Conservation (phyloP, 2,113 vertebrate species). For the Salminus brasiliensis region DNA sequence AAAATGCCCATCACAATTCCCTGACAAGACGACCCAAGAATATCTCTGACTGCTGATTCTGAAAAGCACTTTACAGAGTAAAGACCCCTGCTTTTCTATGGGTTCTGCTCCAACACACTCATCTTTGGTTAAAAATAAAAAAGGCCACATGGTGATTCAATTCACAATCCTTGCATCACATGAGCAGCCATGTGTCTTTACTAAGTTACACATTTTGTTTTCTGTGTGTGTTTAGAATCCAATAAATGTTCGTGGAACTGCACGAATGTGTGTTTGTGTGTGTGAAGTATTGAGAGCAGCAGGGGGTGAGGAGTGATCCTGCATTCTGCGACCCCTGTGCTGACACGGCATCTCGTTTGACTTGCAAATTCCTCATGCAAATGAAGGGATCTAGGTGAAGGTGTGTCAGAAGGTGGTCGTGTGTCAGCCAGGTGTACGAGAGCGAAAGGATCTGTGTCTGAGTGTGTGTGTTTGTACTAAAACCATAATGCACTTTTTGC, state of each 20-base stretch:
- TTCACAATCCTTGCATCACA: slow-evolving; percentile 15
- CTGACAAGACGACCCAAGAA: too few relatives aligned
- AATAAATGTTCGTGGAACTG: slow-evolving; percentile 26
- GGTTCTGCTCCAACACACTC: too few relatives aligned
- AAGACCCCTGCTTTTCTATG: too few relatives aligned
- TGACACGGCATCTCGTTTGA: slow-evolving; percentile 46
- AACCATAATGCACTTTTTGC: slow-evolving; percentile 12
- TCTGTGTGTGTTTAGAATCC: not conserved
- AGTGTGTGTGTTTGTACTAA: slow-evolving; percentile 21
- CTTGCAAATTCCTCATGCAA: slow-evolving; percentile 50
- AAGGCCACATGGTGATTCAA: too few relatives aligned
- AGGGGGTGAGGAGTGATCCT: slow-evolving; percentile 20
- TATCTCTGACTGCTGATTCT: too few relatives aligned
- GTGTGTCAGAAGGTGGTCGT: slow-evolving; percentile 37
- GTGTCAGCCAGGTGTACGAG: slow-evolving; percentile 39
- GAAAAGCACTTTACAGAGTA: too few relatives aligned
- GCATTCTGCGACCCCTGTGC: slow-evolving; percentile 43
- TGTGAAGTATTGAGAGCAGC: slow-evolving; percentile 6
- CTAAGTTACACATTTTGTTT: slow-evolving; percentile 20
- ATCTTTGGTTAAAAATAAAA: too few relatives aligned
- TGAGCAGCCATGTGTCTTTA: not conserved
- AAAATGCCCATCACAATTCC: too few relatives aligned
- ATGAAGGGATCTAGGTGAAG: slow-evolving; percentile 35
- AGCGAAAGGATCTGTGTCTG: not conserved
- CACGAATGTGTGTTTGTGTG: slow-evolving; percentile 24